phyloP scores from a whole-genome alignment of 2,888 invertebrate species.

The Linyphia triangularis region DNA sequence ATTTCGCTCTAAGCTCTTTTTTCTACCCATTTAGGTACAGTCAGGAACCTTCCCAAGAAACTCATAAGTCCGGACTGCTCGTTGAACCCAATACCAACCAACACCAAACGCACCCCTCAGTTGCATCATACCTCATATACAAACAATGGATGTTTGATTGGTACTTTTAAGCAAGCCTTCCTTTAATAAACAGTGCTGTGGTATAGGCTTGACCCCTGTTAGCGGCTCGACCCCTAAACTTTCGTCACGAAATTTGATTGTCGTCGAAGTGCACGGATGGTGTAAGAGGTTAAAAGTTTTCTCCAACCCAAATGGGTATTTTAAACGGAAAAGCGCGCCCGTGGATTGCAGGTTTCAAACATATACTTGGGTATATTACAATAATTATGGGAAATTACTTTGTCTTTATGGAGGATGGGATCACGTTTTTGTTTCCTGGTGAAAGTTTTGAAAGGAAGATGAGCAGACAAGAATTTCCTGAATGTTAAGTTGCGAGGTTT shows the following conservation, averaged over 20 bases:
- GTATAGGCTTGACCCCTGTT: conserved; percentile 51
- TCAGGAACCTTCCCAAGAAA: too few species aligned
- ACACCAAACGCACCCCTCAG: neutral
- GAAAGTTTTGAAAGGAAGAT: too few species aligned
- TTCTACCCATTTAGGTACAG: too few species aligned
- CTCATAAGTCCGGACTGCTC: too few species aligned
- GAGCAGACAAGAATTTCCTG: too few species aligned
- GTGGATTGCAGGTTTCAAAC: neutral
- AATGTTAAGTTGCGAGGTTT: too few species aligned
- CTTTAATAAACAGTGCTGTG: conserved; percentile 6
- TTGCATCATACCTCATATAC: neutral
- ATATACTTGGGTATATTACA: neutral
- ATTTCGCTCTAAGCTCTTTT: too few species aligned
- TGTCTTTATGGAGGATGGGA: conserved; percentile 9
- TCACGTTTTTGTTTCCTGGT: neutral
- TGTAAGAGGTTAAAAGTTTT: conserved; percentile 52
- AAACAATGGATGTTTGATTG: neutral
- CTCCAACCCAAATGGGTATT: neutral
- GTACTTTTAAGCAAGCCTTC: conserved; percentile 6
- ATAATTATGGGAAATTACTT: conserved; percentile 44
- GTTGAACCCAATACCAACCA: neutral
- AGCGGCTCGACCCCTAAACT: conserved; percentile 35
- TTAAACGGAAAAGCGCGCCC: neutral
- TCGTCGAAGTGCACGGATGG: conserved; percentile 40
- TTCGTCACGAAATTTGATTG: conserved; percentile 59